phyloP scores from a whole-genome alignment of 2,888 invertebrate genomes.

The Melieria picta region DNA sequence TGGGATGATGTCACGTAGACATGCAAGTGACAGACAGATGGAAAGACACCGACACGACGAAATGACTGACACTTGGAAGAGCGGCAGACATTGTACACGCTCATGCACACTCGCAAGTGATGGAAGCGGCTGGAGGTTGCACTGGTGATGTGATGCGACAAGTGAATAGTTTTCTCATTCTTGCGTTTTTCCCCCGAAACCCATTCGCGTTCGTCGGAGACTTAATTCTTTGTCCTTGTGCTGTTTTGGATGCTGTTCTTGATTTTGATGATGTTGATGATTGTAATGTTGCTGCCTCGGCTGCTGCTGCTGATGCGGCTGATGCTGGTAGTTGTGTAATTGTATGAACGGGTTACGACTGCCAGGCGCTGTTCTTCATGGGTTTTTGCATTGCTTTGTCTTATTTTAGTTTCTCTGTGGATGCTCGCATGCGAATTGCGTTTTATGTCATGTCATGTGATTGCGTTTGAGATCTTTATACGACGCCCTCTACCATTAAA shows the following conservation, averaged over 20 bases:
- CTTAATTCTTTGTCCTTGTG: slow-evolving; percentile 32
- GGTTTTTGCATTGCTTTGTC: neutral
- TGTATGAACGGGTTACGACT: slow-evolving; percentile 40
- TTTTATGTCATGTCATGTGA: slow-evolving; percentile 35
- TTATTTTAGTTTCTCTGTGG: too few relatives aligned
- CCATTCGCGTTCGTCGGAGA: slow-evolving; percentile 9
- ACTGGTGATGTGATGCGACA: slow-evolving; percentile 23
- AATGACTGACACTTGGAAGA: slow-evolving; percentile 56
- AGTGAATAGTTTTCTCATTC: slow-evolving; percentile 33
- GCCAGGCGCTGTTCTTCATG: slow-evolving; percentile 1
- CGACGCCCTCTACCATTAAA: too few relatives aligned
- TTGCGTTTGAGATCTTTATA: neutral
- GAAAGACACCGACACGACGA: slow-evolving; percentile 58
- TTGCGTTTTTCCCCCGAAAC: slow-evolving; percentile 20
- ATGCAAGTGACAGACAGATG: slow-evolving; percentile 63
- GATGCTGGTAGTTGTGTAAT: slow-evolving; percentile 13
- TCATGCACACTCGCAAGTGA: slow-evolving; percentile 11
- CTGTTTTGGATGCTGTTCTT: slow-evolving; percentile 13
- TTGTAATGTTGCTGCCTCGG: slow-evolving; percentile 38
- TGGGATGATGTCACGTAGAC: slow-evolving; percentile 60
- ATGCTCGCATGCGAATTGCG: slow-evolving; percentile 19
- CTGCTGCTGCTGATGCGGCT: slow-evolving; percentile 24
- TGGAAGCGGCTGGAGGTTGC: neutral
- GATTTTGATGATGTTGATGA: slow-evolving; percentile 17
- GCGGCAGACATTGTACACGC: slow-evolving; percentile 19